Base-by-base conservation (phyloP, 2,113 vertebrate genomes). In the Varanus komodoensis region DNA sequence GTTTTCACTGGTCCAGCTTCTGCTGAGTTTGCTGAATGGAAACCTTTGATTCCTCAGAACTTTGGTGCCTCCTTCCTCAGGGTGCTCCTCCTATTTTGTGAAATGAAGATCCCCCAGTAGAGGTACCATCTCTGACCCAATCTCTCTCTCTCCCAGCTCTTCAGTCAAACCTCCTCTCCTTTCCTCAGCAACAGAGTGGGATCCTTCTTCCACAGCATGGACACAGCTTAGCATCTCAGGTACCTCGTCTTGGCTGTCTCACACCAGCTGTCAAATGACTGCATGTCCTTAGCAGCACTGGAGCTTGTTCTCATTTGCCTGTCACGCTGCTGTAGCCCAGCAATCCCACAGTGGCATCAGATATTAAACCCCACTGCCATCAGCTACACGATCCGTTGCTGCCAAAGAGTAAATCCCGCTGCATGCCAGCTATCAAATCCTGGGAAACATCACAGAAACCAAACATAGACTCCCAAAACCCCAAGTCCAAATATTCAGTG, bases 131-230 rank as follows among this genome's bases (percentile, higher is more conserved):
- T 11, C 61, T 91, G 52, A 93, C 61, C 57, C 27, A 25, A 8
- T 12, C 0, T 92, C 25, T 89, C 3, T 93, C 57, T 88, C 81
- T 75, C 91, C 78, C 96, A 97, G 97, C 98, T 93, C 97, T 99
- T 94, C 99, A 98, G 96, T 98, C 98, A 93, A 99, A 99, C 95
- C 95, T 99, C 92, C 97, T 99, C 79, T 97, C 98, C 75, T 98
- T 99, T 83, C 98, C 98, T 3, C 99, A 99, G 95, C 98, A 98
- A 82, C 98, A 98, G 94, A 95, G 96, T 77, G 96, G 97, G 71
- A 97, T 99, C 38, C 97, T 99, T 38, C 98, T 98, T 89, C 98
- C 99, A n/a, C 99, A 99, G 34, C 96, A 98, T 0, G 98, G 98
- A 29, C 97, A 99, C 64, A 98, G 98, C 91, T 96, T 99, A 88